These are phyloP conservation scores for Ditylenchus weischeri DNA, from an alignment of 2,888 invertebrate genomes.

Conservation along the genomic window DNA sequence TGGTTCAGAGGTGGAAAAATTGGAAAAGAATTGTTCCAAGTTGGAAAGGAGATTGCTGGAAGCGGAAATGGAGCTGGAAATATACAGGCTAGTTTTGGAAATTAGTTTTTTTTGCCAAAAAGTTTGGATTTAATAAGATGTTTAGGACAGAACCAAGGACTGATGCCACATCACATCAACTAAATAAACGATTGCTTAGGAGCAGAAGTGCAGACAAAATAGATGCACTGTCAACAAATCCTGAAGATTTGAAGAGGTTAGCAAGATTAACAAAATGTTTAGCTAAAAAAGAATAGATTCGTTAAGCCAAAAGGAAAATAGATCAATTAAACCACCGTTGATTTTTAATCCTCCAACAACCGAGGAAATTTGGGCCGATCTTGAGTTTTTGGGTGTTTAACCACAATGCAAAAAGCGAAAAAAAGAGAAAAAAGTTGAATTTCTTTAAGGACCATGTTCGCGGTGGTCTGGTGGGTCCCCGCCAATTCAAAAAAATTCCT, in stretches of 20 bases:
- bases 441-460: no score
- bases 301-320: no score
- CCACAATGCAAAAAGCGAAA: background rate
- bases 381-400: no score
- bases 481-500: no score
- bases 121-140: slow-evolving; percentile 11
- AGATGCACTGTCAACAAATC: slow-evolving; percentile 10
- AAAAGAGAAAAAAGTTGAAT: background rate
- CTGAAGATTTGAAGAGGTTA: slow-evolving; percentile 7
- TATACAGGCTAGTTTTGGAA: no score
- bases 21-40: background rate
- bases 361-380: no score
- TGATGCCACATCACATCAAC: slow-evolving; percentile 24
- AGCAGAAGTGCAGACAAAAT: slow-evolving; percentile 25
- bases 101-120: no score
- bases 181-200: slow-evolving; percentile 14
- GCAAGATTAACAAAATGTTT: background rate
- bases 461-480: no score
- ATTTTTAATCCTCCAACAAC: no score
- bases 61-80: slow-evolving; percentile 35
- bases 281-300: no score
- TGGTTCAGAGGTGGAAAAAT: background rate
- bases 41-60: slow-evolving; percentile 28
- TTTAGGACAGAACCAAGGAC: slow-evolving; percentile 41
- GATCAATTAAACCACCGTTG: no score